phyloP scores from a whole-genome alignment of 1,140 invertebrate species.

The Ylistrum balloti region DNA sequence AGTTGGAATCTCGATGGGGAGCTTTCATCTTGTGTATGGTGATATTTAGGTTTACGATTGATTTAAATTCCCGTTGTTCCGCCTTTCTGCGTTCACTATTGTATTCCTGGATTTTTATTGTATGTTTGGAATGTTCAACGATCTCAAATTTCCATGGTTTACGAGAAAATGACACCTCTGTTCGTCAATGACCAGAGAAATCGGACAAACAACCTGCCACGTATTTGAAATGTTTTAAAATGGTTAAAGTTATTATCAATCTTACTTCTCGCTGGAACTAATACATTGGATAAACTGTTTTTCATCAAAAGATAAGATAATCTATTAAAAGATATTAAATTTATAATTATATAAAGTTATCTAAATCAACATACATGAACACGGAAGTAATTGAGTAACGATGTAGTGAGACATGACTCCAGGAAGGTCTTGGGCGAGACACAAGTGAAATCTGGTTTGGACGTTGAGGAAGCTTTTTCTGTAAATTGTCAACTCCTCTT shows the following conservation, averaged over 20 bases:
- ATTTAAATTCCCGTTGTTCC: background rate
- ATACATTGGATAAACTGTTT: too few relatives aligned
- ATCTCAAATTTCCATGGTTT: conserved; percentile 26
- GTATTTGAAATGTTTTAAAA: background rate
- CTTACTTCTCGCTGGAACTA: too few relatives aligned
- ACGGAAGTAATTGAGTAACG: too few relatives aligned
- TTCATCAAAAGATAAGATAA: too few relatives aligned
- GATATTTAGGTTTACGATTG: background rate
- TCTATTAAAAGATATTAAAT: too few relatives aligned
- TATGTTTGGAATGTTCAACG: conserved; percentile 8
- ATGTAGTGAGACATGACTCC: too few relatives aligned
- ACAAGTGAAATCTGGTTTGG: too few relatives aligned
- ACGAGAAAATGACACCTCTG: conserved; percentile 14
- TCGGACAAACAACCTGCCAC: conserved; percentile 5
- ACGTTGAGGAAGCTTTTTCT: too few relatives aligned
- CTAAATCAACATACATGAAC: too few relatives aligned
- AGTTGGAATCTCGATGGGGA: background rate
- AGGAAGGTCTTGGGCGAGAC: too few relatives aligned
- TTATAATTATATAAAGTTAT: too few relatives aligned
- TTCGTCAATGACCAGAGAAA: background rate
- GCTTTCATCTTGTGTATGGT: background rate
- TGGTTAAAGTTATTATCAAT: background rate
- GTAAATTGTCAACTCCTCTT: too few relatives aligned
- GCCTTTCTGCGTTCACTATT: background rate
- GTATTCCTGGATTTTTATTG: conserved; percentile 28